Conservation (phyloP, 37 sponge, comb jelly and placozoan species). For the Aplysina aerophoba region DNA sequence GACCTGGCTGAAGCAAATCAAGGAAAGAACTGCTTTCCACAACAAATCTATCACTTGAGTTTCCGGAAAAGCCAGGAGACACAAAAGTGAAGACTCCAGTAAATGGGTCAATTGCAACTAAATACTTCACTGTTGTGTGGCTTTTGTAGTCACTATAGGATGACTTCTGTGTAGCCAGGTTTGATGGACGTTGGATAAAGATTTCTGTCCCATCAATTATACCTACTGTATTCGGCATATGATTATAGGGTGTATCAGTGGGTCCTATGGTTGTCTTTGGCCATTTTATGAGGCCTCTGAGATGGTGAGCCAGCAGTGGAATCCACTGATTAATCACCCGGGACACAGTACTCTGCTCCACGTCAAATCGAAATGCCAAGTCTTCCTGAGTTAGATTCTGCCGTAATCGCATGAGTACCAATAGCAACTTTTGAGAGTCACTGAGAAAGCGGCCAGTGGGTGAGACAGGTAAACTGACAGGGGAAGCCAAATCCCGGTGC, state of each 20-base stretch:
- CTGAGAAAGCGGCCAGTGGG: no score
- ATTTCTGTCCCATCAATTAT: slow-evolving; percentile 25
- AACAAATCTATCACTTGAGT: slow-evolving; percentile 7
- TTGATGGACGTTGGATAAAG: slow-evolving; percentile 1
- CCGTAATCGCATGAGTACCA: slow-evolving; percentile 31
- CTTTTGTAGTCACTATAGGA: slow-evolving; percentile 37
- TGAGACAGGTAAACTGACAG: no score
- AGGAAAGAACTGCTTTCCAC: not conserved
- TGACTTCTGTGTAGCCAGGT: slow-evolving; percentile 3
- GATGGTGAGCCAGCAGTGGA: slow-evolving; percentile 27
- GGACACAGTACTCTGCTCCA: slow-evolving; percentile 40
- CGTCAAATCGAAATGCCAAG: slow-evolving; percentile 21
- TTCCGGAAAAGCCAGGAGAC: slow-evolving; percentile 18
- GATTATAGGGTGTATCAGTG: not conserved
- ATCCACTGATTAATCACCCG: slow-evolving; percentile 22
- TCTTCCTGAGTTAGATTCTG: slow-evolving; percentile 35
- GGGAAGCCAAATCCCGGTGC: no score
- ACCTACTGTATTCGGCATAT: slow-evolving; percentile 16
- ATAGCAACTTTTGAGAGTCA: slow-evolving; percentile 38
- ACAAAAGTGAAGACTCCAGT: slow-evolving; percentile 26
- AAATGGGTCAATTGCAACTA: slow-evolving; percentile 27
- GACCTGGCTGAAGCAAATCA: slow-evolving; percentile 4
- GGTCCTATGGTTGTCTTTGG: slow-evolving; percentile 27
- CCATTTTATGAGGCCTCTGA: slow-evolving; percentile 27
- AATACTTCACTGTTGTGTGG: slow-evolving; percentile 41